Evolutionary conservation across 2,888 invertebrate genomes (phyloP), one percentile per base, ranked within the genome.

Genomic region (Parascotia fuliginaria): DNA sequence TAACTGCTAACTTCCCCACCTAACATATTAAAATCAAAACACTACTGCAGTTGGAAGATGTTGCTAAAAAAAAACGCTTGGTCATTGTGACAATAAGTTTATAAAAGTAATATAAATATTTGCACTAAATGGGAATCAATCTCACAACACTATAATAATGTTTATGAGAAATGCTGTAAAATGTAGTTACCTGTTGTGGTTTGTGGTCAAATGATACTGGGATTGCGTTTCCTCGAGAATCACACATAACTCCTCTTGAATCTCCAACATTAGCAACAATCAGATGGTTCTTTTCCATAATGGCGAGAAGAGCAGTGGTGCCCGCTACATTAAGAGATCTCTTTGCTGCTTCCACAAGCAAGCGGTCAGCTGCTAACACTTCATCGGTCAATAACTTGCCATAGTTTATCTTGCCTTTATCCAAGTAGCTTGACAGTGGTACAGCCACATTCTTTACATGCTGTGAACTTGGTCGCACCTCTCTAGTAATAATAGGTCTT

Each of bases 211-310:
- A 97, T 0, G 98, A 98, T 5, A 99, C 90, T 9, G 97, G 98
- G 67, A 98, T 97, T 0, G 97, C 97, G 82, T 96, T 96, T 28
- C 98, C 98, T 75, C 96, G 95, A 38, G 94, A 94, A 85, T 98
- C 98, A 85, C 98, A 98, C 96, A 98, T 97, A 0, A 98, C 98
- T 19, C 98, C 99, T 60, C 99, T 93, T 0, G 98, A 98, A 85
- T 99, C 99, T 2, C 99, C 99, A 15, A 99, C 98, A 93, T 99
- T 99, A 9, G 98, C 98, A 16, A 99, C 98, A 60, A 97, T 95
- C 58, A 99, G 87, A 71, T 95, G 94, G 67, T 95, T 95, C 31
- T 94, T 95, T 82, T 98, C 96, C 65, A 98, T 91, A 11, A 98
- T 89, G 19, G 98, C 98, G 66, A 98, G 96, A 34, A 99, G 87